Evolutionary conservation across 2,113 vertebrate genomes (phyloP).

Genomic region (Cyprinodon brontotheroides): DNA sequence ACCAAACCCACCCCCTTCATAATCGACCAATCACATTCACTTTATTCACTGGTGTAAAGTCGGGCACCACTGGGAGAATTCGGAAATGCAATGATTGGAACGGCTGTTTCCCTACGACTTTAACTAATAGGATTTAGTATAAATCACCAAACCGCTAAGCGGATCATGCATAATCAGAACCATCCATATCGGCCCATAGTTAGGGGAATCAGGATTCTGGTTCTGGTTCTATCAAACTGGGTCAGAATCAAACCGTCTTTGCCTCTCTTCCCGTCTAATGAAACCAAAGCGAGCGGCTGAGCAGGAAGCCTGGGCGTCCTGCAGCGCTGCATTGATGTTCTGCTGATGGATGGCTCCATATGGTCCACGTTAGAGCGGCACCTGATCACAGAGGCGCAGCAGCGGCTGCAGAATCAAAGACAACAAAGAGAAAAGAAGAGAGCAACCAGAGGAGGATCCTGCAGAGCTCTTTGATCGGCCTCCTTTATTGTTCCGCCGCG

Average conservation of each 20-base stretch:
- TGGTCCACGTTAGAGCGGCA: constrained; percentile 9
- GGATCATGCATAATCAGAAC: too few species aligned
- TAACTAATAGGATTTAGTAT: too few species aligned
- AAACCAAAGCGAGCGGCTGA: background rate
- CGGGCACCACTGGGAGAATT: too few species aligned
- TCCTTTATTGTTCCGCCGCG: constrained; percentile 80
- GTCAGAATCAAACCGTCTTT: background rate
- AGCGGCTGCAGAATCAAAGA: constrained; percentile 23
- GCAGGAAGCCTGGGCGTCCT: constrained; percentile 7
- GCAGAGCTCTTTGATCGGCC: constrained; percentile 78
- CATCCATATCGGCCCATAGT: too few species aligned
- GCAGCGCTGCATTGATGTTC: constrained; percentile 9
- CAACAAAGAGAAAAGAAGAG: constrained; percentile 62
- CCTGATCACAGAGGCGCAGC: constrained; percentile 7
- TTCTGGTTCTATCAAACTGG: too few species aligned
- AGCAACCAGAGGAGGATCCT: constrained; percentile 59
- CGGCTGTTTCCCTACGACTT: too few species aligned
- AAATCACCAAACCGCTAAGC: too few species aligned
- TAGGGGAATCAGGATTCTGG: too few species aligned
- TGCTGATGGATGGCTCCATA: constrained; percentile 31
- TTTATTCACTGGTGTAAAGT: too few species aligned
- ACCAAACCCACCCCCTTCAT: too few species aligned
- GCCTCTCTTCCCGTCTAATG: background rate
- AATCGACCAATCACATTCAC: too few species aligned
- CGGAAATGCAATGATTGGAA: too few species aligned